Percentiles rank a stretch among this genome's conserved stretches.
These are phyloP conservation scores for Drosophila ezoana DNA, from an alignment of 2,888 invertebrate genomes.

Conservation along the genomic window DNA sequence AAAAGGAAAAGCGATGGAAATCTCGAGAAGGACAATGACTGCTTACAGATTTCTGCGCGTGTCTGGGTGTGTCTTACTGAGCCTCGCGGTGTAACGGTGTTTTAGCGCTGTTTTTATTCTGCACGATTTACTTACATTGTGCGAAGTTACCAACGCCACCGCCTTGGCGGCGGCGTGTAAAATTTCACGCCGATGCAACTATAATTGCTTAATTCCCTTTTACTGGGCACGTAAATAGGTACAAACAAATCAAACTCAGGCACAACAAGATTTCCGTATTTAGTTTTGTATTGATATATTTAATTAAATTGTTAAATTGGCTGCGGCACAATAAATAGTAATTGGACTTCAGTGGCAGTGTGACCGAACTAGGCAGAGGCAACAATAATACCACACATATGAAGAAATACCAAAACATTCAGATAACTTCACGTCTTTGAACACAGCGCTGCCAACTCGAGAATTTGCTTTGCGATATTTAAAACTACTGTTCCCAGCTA, in stretches of 20 bases:
- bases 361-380: slow-evolving; percentile 4
- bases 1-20: slow-evolving; percentile 9
- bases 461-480: too few species aligned
- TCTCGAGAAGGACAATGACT: background rate
- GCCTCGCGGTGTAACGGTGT: background rate
- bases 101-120: background rate
- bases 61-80: background rate
- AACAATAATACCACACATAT: background rate
- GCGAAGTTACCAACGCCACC: slow-evolving; percentile 47
- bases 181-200: background rate
- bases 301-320: background rate
- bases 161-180: slow-evolving; percentile 52
- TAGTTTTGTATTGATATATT: background rate
- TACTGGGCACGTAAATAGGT: background rate
- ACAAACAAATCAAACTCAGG: background rate
- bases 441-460: slow-evolving; percentile 5
- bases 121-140: slow-evolving; percentile 40
- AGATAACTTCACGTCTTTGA: background rate
- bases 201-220: background rate
- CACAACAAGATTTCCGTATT: background rate
- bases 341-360: slow-evolving; percentile 6
- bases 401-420: slow-evolving; percentile 10
- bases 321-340: slow-evolving; percentile 1
- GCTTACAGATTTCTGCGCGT: background rate
- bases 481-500: too few species aligned